Evolutionary conservation across 1,140 invertebrate genomes (phyloP).

Genomic region (Brachionus manjavacas): DNA sequence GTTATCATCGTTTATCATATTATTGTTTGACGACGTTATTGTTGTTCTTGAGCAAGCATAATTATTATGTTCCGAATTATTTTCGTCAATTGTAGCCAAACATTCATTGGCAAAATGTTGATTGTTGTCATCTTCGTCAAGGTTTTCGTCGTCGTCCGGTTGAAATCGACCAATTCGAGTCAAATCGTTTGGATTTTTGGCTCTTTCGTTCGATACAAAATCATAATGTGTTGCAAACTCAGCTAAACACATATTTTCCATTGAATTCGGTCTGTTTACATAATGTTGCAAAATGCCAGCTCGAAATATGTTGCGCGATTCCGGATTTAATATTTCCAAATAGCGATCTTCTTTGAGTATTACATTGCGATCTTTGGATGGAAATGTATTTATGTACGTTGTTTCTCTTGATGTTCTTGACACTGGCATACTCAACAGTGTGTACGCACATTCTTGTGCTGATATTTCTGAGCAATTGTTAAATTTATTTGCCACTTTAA

Average conservation of each 20-base stretch:
- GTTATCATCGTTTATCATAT: neutral
- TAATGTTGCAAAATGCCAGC: neutral
- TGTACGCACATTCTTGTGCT: neutral
- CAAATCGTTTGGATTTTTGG: neutral
- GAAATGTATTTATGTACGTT: neutral
- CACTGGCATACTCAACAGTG: neutral
- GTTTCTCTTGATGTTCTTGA: neutral
- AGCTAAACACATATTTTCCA: neutral
- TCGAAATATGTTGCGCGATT: neutral
- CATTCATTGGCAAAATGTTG: neutral
- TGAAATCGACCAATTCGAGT: neutral
- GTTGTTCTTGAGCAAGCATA: too few relatives aligned
- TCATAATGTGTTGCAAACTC: neutral
- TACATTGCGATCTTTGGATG: neutral
- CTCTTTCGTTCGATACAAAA: neutral
- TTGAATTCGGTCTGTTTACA: neutral
- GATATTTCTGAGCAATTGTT: neutral
- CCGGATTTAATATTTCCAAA: neutral
- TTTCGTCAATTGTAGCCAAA: neutral
- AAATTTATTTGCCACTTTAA: neutral
- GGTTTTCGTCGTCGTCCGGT: neutral
- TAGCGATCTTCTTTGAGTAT: slow-evolving; percentile 7
- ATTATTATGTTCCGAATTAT: too few relatives aligned
- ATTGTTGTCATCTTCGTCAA: slow-evolving; percentile 17
- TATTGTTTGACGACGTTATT: too few relatives aligned